Percentiles rank a stretch among this genome's conserved stretches.
Conservation (phyloP, 2,797 vertebrate genomes). For the Anguilla marmorata region DNA sequence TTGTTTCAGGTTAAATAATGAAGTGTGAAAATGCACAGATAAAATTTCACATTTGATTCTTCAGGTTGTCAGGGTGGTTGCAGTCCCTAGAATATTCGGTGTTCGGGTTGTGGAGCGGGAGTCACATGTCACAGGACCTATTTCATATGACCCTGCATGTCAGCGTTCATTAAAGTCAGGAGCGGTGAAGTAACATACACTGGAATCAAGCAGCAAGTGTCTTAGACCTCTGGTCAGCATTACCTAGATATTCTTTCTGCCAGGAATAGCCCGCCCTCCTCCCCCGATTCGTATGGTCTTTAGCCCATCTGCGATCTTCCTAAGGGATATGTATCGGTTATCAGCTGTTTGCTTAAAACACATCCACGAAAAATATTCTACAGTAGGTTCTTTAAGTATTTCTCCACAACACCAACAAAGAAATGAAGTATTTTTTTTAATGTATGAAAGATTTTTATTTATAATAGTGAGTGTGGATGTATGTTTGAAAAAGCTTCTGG, state of each 20-base stretch:
- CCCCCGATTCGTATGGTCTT: neutral
- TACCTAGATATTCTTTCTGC: slow-evolving; percentile 47
- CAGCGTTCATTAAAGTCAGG: slow-evolving; percentile 51
- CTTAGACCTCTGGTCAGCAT: slow-evolving; percentile 43
- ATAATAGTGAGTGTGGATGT: neutral
- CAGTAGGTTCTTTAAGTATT: neutral
- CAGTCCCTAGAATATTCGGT: too few relatives aligned
- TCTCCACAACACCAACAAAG: neutral
- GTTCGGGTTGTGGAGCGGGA: neutral
- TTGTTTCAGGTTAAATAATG: neutral
- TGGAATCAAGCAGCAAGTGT: slow-evolving; percentile 50
- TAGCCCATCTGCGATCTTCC: neutral
- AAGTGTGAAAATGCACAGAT: neutral
- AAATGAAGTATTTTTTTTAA: neutral
- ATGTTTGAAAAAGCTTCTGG: neutral
- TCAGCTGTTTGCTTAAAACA: neutral
- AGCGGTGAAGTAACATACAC: slow-evolving; percentile 49
- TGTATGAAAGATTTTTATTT: neutral
- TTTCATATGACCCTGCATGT: slow-evolving; percentile 48
- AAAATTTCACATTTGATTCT: neutral
- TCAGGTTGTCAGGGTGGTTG: neutral
- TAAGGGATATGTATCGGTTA: neutral
- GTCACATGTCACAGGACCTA: slow-evolving; percentile 43
- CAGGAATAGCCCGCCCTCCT: slow-evolving; percentile 44
- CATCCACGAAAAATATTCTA: neutral